These are phyloP conservation scores for Brienomyrus longianalis DNA, from an alignment of 2,113 vertebrate genomes.

Conservation along the genomic window DNA sequence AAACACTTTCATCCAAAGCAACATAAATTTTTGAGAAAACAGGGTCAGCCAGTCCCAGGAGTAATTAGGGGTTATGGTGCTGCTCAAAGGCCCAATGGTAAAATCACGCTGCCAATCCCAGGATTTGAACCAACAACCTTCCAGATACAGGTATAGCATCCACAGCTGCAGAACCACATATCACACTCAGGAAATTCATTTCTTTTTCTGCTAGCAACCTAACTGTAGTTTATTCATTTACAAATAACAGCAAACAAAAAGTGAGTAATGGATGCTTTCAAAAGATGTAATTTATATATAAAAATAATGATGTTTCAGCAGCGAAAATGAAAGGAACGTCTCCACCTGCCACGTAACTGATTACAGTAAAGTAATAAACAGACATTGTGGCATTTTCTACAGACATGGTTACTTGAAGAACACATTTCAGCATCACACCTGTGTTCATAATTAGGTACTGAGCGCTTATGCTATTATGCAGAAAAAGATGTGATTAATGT, in stretches of 20 bases:
- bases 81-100: not conserved
- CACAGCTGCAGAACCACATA: not conserved
- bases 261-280: not conserved
- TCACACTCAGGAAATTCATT: not conserved
- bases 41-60: not conserved
- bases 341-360: not conserved
- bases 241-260: not conserved
- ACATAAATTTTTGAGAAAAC: not conserved
- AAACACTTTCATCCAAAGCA: not conserved
- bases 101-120: not conserved
- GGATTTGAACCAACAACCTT: not conserved
- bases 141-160: not conserved
- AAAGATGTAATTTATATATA: conserved; percentile 1
- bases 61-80: not conserved
- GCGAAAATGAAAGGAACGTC: not conserved
- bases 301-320: not conserved
- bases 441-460: not conserved
- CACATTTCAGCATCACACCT: not conserved
- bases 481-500: no score
- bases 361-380: not conserved
- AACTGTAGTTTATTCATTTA: not conserved
- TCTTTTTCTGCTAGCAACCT: not conserved
- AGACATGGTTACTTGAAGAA: not conserved
- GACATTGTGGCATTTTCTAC: not conserved
- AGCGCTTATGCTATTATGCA: not conserved